Percentiles rank a stretch among this genome's conserved stretches.
phyloP scores from a whole-genome alignment of 92 coral and sea anemone species.

The Siderastrea radians region DNA sequence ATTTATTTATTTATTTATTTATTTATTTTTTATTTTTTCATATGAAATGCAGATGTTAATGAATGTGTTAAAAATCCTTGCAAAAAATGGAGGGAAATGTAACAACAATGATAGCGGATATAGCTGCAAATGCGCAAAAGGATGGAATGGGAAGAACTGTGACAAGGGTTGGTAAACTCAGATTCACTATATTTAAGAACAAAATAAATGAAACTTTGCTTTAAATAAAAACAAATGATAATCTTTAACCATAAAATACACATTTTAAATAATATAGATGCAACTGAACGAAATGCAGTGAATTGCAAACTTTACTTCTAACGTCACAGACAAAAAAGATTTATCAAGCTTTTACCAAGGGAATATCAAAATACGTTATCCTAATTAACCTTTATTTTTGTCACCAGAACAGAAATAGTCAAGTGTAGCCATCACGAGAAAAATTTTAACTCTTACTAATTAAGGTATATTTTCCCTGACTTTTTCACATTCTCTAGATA shows the following conservation, averaged over 20 bases:
- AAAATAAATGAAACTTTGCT: neutral
- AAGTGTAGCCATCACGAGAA: neutral
- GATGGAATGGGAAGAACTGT: slow-evolving; percentile 43
- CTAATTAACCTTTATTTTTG: no score
- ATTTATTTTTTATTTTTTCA: neutral
- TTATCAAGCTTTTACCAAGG: no score
- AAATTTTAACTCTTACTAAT: neutral
- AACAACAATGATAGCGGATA: slow-evolving; percentile 40
- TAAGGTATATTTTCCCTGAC: neutral
- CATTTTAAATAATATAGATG: no score
- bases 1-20: no score
- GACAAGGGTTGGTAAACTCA: slow-evolving; percentile 26
- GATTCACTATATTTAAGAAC: neutral
- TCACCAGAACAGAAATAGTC: neutral
- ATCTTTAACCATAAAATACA: neutral
- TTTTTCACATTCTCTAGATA: slow-evolving; percentile 20
- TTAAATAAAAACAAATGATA: neutral
- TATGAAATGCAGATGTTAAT: slow-evolving; percentile 18
- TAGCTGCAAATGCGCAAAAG: slow-evolving; percentile 20
- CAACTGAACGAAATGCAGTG: no score
- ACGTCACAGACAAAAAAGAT: no score
- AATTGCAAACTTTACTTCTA: no score
- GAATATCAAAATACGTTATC: no score
- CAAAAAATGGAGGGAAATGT: slow-evolving; percentile 54
- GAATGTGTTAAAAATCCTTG: slow-evolving; percentile 49